Evolutionary conservation across 2,797 vertebrate genomes (phyloP), one percentile per base, ranked within the genome.

Genomic region (Rhynchotus rufescens): DNA sequence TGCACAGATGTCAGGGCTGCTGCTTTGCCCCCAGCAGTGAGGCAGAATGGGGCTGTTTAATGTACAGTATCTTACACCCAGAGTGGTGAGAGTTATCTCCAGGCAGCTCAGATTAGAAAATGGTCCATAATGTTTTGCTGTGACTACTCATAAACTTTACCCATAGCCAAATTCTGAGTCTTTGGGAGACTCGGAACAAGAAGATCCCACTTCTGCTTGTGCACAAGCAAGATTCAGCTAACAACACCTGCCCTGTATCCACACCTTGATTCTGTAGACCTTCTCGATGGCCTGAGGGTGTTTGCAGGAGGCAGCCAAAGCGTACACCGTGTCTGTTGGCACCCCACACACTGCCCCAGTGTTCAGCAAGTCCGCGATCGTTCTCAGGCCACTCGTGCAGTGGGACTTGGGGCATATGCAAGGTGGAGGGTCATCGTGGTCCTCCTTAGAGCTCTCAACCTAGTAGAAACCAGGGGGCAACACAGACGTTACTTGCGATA

Each of bases 291-390:
- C 98, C 62, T 97, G 86, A 7, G 98, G 98, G 91, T 99, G 98
- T 79, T 98, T 99, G 97, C 99, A 99, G 86, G 98, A 99, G 66
- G 98, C 98, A 22, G 98, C 98, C 92, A 99, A 87, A 28, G 98
- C 98, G 2, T 99, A 99, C 19, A 99, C 98, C 0, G 98, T 99
- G 92, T 99, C 99, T 1, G 98, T 99, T 3, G 98, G 98, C 52
- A 99, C 98, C 45, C 98, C 98, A 16, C 99, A 99, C 8, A 99
- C 98, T 0, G 97, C 97, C 22, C 98, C 98, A 4, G 95, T 91
- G 47, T 98, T 98, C 84, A 99, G 94, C 86, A 98, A 74, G 19
- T 95, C 94, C 9, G 98, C 97, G 1, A 99, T 98, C 84, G 95
- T 96, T 86, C 98, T 87, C 68, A 99, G 93, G 20, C 98, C 96